Percentiles rank a stretch among this genome's conserved stretches.
Conservation (phyloP, 2,113 vertebrate genomes). For the Herpailurus yagouaroundi region DNA sequence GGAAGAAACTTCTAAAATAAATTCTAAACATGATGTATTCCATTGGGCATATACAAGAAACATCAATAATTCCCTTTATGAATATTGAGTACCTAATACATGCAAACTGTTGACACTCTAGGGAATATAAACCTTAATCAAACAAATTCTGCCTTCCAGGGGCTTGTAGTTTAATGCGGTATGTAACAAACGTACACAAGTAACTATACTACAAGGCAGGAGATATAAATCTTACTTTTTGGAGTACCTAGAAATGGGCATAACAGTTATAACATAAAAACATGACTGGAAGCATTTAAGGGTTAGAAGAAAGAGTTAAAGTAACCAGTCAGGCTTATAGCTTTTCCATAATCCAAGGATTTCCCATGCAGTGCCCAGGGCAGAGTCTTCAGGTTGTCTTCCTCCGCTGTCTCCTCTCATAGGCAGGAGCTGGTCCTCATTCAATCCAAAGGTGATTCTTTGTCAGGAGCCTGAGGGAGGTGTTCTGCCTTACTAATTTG, state of each 20-base stretch:
- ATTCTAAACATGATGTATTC: conserved; percentile 28
- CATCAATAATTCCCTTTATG: conserved; percentile 51
- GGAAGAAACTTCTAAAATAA: conserved; percentile 46
- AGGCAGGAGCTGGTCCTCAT: neutral
- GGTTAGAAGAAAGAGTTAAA: neutral
- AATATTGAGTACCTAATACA: conserved; percentile 52
- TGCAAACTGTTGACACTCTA: neutral
- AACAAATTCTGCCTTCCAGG: conserved; percentile 43
- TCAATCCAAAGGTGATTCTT: neutral
- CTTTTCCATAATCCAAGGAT: neutral
- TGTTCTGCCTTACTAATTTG: neutral
- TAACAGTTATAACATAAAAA: neutral
- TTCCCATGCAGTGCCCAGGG: neutral
- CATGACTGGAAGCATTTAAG: neutral
- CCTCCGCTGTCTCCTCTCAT: too few relatives aligned
- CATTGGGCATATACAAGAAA: neutral
- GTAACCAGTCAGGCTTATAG: neutral
- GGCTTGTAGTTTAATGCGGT: neutral
- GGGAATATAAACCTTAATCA: neutral
- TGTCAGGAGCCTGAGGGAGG: neutral
- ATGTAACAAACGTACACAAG: neutral
- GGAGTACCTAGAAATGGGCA: neutral
- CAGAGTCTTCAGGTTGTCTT: too few relatives aligned
- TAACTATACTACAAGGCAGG: neutral
- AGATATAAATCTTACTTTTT: neutral